Evolutionary conservation across 2,888 invertebrate species (phyloP), one percentile per base, ranked within the genome.

Genomic region (Pristionchus exspectatus): DNA sequence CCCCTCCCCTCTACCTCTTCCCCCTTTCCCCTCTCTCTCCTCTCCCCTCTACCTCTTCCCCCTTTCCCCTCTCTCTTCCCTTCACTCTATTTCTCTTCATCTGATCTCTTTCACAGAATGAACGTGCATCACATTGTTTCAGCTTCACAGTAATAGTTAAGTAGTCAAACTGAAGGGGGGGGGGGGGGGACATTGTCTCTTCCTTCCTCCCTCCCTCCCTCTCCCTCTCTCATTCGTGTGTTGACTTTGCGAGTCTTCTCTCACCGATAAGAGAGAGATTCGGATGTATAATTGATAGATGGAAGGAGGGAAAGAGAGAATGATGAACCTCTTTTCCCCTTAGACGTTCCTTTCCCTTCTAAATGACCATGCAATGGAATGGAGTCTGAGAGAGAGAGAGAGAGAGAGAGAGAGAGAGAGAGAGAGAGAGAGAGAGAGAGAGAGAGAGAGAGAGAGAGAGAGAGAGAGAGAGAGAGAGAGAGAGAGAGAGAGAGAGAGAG

Each of bases 51-150:
- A 38, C 38, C 38, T 38, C 38, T 5, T n/a, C 38, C 38, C 38
- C 38, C 38, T 38, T 5, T 38, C 38, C 38, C 38, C 5, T 38
- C 87, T 77, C 87, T 88, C 88, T 21, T 30, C 54, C 84, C 56
- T 21, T 56, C 84, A 18, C 56, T 84, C 87, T 83, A 87, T 90
- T 87, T 84, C 81, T 86, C 86, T 88, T 87, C 87, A 88, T 90
- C 83, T 86, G 24, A 18, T 38, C 74, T 30, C 74, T 30, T 38
- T 74, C 74, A 83, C 87, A 38, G 38, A 38, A 38, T 72, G 77
- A 87, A 21, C 85, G 86, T 87, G 63, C 38, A 69, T 90, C 87
- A 54, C 66, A 21, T n/a, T 18, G 50, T 33, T 89, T 54, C 56
- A 24, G 54, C 86, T 81, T 72, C 86, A 77, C 84, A 89, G 27